Percentiles rank a stretch among this genome's conserved stretches.
phyloP scores from a whole-genome alignment of 2,888 invertebrate genomes.

The Hoplodrina blanda region DNA sequence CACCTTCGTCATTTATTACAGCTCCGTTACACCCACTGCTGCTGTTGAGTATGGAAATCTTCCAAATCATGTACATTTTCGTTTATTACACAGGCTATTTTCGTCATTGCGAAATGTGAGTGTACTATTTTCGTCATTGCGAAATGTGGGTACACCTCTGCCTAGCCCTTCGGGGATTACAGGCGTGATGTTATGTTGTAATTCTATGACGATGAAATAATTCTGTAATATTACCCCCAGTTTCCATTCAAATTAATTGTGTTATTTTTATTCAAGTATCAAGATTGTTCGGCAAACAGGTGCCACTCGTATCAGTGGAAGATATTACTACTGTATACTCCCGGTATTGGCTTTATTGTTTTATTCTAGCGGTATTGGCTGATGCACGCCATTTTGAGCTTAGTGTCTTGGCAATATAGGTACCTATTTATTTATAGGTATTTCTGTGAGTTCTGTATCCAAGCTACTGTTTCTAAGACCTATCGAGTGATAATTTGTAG shows the following conservation, averaged over 20 bases:
- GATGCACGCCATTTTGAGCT: constrained; percentile 26
- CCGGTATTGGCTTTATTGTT: constrained; percentile 42
- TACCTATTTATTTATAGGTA: constrained; percentile 4
- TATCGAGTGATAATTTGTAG: no score
- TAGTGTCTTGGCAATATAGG: background rate
- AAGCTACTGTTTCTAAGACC: background rate
- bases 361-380: constrained; percentile 32
- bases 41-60: no score
- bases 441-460: constrained; percentile 7
- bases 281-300: constrained; percentile 27
- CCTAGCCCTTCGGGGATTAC: no score
- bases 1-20: no score
- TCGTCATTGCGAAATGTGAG: no score
- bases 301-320: constrained; percentile 20
- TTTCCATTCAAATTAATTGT: background rate
- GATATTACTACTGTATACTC: constrained; percentile 40
- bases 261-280: constrained; percentile 40
- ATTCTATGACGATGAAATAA: no score
- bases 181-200: no score
- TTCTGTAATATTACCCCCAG: background rate
- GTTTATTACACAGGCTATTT: no score
- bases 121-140: no score
- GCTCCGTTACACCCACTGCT: no score
- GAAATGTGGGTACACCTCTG: no score
- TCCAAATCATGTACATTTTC: no score